Evolutionary conservation across 37 sponge, comb jelly and placozoan genomes (phyloP), one percentile per base, ranked within the genome.

Genomic region (Spongilla lacustris): DNA sequence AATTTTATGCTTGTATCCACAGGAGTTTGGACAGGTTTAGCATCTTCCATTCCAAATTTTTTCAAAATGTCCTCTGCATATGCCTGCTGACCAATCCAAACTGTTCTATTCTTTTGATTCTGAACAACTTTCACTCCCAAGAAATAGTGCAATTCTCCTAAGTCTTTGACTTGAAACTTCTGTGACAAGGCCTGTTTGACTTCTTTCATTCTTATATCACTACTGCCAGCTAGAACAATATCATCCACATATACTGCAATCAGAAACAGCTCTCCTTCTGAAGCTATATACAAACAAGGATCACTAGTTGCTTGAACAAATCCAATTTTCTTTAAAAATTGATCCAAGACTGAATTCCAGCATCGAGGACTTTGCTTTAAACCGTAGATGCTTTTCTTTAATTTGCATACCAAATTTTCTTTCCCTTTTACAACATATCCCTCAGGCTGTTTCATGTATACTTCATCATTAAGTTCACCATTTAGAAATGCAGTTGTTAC

Each of bases 381-480:
- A 36, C 89, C 89, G 69, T 89, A 83, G 49, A 89, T 69, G 33
- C 80, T 78, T 74, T 81, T 76, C 87, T 67, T 86, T 35, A 86
- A 46, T 37, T 30, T 67, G 26, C 81, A 87, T 17, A 87, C 74
- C 8, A 81, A 26, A 36, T 72, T 74, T 49, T 87, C 82, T 74
- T 82, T 30, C 34, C 83, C 77, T 77, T 24, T 38, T 74, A 31
- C 27, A 17, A 80, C 77, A 35, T 67, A 90, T 10, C 91, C 86
- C 36, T 85, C 78, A 14, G 91, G 85, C 41, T 90, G 86, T 24
- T 68, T 13, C 91, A 90, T 90, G 71, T 85, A 90, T 48, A 90
- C 81, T 38, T 68, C 85, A 66, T 90, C 86, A 38, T 90, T 68
- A 2, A 85, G 86, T 26, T 80, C 77, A 19, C 91, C 86, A 83